Base-by-base conservation (phyloP, 2,797 vertebrate genomes). In the Tympanoctomys barrerae region DNA sequence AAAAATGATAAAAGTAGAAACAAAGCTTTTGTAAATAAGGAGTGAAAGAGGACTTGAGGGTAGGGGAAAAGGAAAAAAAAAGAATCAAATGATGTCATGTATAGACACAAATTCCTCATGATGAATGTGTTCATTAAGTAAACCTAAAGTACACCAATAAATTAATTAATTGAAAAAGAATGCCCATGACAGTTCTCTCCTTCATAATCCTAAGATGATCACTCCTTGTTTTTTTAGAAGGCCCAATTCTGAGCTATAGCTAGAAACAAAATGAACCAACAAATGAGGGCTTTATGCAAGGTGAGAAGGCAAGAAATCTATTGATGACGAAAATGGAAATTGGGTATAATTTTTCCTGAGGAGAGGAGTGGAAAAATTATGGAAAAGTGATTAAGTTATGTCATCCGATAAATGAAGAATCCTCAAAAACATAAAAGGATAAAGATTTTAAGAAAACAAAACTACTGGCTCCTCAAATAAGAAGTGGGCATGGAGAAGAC, bases 291-390 rank as follows among this genome's bases (percentile, higher is more conserved):
- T 68, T 87, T 36, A 13, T 94, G 52, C 1, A 83, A 75, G 18
- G 16, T 66, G 5, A 94, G 54, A 96, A 49, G n/a, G 36, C 36
- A 84, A 59, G 62, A 94, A 85, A 52, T 5, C 3, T 62, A 26
- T 9, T 84, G 49, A 73, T n/a, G n/a, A 84, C n/a, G 92, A 80
- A 92, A 80, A 73, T 79, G 39, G 64, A 96, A 92, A 70, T 54
- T 46, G 66, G 14, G 31, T 13, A 7, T 90, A 33, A 68, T 6
- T 18, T 81, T 90, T 92, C 46, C 54, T 83, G 24, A 66, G 66
- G 9, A 88, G 80, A 21, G 7, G 24, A 71, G 39, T 54, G 10
- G 92, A 13, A 71, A 85, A 84, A 64, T 83, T 68, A 52, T 21
- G 33, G 61, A 64, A 70, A 87, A 87, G 21, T 22, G 14, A 68